Evolutionary conservation across 2,797 vertebrate genomes (phyloP).

Genomic region (Enteromius thamalakanensis): DNA sequence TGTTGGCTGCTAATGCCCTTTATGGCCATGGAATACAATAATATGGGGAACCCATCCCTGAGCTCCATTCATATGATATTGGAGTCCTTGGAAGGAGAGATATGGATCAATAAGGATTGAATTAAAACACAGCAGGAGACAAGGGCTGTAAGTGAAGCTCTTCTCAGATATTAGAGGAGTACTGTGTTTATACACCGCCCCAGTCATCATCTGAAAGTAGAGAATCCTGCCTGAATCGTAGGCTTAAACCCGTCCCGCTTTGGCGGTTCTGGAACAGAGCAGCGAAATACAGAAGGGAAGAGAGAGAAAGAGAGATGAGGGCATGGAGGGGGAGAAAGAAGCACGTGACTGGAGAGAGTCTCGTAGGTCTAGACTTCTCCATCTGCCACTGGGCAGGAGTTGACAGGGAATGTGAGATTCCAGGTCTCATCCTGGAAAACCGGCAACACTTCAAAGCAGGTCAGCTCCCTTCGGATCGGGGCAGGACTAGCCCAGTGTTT

Average conservation of each 20-base stretch:
- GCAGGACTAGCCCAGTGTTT: conserved; percentile 36
- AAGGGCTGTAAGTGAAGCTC: conserved; percentile 66
- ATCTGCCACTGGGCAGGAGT: conserved; percentile 68
- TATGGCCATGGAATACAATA: conserved; percentile 79
- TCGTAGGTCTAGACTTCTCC: conserved; percentile 52
- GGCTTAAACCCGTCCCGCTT: conserved; percentile 7
- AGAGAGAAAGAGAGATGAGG: neutral
- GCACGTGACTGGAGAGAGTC: neutral
- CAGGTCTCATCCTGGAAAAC: conserved; percentile 59
- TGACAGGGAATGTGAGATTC: conserved; percentile 68
- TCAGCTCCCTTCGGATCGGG: conserved; percentile 49
- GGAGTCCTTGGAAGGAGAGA: conserved; percentile 79
- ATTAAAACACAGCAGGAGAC: conserved; percentile 78
- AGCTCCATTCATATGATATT: conserved; percentile 79
- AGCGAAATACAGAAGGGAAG: neutral
- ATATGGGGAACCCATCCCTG: conserved; percentile 70
- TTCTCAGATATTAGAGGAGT: conserved; percentile 62
- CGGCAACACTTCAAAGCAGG: conserved; percentile 60
- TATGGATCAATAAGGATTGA: conserved; percentile 78
- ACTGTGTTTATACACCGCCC: conserved; percentile 49
- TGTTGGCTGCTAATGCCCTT: conserved; percentile 79
- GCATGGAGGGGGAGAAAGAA: neutral
- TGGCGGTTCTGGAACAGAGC: conserved; percentile 1
- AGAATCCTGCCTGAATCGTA: conserved; percentile 31
- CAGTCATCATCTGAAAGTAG: conserved; percentile 35